Base-by-base conservation (phyloP, 2,113 vertebrate species). In the Leucopternis melanops region DNA sequence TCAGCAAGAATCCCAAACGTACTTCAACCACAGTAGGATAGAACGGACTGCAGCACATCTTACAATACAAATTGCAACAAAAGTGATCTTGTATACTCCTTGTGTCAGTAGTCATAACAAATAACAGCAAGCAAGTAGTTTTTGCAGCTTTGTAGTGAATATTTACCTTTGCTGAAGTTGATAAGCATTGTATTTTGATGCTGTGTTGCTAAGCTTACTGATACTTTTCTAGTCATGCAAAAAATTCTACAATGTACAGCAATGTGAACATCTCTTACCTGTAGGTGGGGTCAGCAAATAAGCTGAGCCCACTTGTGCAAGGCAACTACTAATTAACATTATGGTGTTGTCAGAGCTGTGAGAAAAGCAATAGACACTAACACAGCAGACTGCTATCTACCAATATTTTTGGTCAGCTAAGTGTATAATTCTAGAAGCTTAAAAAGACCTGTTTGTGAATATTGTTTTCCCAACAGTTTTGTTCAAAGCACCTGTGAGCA, bases 231-330 rank as follows among this genome's bases (percentile, higher is more conserved):
- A 44, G 6, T 34, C 5, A 7, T 22, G 17, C 26, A 52, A 69
- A 86, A 81, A 67, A 17, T 29, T 20, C 9, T 61, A 11, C 12
- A 10, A 2, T 6, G 6, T 73, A 10, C 42, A 58, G 40, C 54
- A 42, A 15, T 9, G 9, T 34, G 49, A 77, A 9, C 8, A 8
- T 14, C 8, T 67, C 61, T 58, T 36, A 3, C 0, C 0, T 25
- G 25, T 49, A 5, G 62, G 22, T 57, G 45, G 20, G 67, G 21
- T 36, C 69, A 62, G 38, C 34, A 70, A 6, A 45, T 58, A 29
- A 54, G 7, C n/a, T 38, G 73, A 74, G 59, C 29, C 26, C 7
- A 1, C 44, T 54, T 57, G 78, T 45, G 40, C 26, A 10, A 57
- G 65, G 88, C 75, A 83, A 26, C 55, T 74, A 58, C 63, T 81